Conservation (phyloP, 2,888 invertebrate species). For the Dicranocentrus wangi region DNA sequence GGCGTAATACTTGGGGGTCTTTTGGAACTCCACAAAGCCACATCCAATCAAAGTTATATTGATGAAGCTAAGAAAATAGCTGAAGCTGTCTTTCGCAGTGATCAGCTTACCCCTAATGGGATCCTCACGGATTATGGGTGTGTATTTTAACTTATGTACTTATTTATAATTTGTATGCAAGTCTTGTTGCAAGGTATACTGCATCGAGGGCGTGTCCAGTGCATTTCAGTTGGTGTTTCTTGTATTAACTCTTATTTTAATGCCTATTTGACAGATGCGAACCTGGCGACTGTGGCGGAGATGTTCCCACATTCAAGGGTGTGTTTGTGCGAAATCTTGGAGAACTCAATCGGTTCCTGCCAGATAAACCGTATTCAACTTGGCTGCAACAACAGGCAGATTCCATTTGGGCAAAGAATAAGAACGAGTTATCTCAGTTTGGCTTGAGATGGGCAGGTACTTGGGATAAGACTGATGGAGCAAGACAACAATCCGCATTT, state of each 20-base stretch:
- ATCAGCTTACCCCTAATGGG: slow-evolving; percentile 63
- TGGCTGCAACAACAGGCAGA: slow-evolving; percentile 63
- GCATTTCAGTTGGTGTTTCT: too few species aligned
- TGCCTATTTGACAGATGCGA: too few species aligned
- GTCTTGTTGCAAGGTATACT: too few species aligned
- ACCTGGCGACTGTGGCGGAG: slow-evolving; percentile 43
- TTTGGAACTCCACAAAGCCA: slow-evolving; percentile 63
- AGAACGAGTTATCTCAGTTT: slow-evolving; percentile 68
- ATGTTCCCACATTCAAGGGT: slow-evolving; percentile 68
- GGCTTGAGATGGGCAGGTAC: slow-evolving; percentile 69
- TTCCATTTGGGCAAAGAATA: slow-evolving; percentile 55
- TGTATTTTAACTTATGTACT: too few species aligned
- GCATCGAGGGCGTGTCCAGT: too few species aligned
- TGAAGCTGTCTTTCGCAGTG: slow-evolving; percentile 64
- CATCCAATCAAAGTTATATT: slow-evolving; percentile 50
- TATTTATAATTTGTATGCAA: too few species aligned
- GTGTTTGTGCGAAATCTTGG: slow-evolving; percentile 68
- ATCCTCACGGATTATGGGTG: slow-evolving; percentile 68
- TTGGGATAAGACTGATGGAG: slow-evolving; percentile 58
- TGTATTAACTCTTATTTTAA: too few species aligned
- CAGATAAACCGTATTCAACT: slow-evolving; percentile 57
- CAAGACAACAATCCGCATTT: slow-evolving; percentile 68
- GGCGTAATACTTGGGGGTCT: slow-evolving; percentile 69
- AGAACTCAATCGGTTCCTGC: slow-evolving; percentile 65
- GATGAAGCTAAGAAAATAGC: slow-evolving; percentile 63